A percentile compares a stretch with the other conserved stretches of the same genome.
phyloP scores from a whole-genome alignment of 2,888 invertebrate species.

The Mythimna loreyi region DNA sequence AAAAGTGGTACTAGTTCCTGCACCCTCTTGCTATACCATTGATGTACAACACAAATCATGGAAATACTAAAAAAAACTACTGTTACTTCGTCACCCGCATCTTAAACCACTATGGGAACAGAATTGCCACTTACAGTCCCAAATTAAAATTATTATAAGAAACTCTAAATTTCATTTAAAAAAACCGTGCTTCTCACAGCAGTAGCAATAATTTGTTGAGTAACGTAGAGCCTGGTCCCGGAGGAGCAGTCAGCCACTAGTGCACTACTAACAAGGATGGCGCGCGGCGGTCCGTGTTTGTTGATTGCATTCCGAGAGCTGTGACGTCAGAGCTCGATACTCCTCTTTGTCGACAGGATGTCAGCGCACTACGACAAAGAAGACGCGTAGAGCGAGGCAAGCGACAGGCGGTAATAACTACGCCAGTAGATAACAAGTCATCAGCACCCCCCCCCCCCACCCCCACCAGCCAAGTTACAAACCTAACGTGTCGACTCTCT shows the following conservation, averaged over 20 bases:
- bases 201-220: slow-evolving; percentile 8
- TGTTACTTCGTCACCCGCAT: neutral
- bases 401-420: too few relatives aligned
- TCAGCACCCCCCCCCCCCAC: too few relatives aligned
- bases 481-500: too few relatives aligned
- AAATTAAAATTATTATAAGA: neutral
- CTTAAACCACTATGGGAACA: neutral
- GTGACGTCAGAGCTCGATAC: slow-evolving; percentile 40
- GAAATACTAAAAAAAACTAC: neutral
- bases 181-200: neutral
- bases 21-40: neutral
- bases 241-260: slow-evolving; percentile 4
- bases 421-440: neutral
- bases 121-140: neutral
- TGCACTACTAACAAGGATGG: slow-evolving; percentile 9
- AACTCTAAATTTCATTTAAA: neutral
- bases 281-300: slow-evolving; percentile 24
- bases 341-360: neutral
- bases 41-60: neutral
- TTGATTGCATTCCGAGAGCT: slow-evolving; percentile 44
- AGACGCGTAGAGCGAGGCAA: neutral
- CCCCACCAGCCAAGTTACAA: too few relatives aligned
- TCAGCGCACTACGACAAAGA: neutral
- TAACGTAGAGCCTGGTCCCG: neutral
- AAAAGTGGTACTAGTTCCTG: neutral